Evolutionary conservation across 2,797 vertebrate species (phyloP).

Genomic region (Chiloscyllium punctatum): DNA sequence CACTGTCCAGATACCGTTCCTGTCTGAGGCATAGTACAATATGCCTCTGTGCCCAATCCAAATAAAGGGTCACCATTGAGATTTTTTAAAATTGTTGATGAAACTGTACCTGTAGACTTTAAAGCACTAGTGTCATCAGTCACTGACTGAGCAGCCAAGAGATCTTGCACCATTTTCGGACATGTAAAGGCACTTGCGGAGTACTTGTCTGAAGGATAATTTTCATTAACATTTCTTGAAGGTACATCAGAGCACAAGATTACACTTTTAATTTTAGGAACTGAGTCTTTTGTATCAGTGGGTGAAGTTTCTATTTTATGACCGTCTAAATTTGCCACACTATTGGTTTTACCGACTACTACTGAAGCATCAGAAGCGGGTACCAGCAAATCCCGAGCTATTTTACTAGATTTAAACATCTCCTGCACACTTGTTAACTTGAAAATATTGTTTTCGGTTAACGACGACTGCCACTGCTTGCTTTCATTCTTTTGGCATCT

Average conservation of each 20-base stretch:
- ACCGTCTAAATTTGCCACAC: conserved; percentile 44
- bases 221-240: conserved; percentile 27
- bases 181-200: conserved; percentile 37
- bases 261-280: conserved; percentile 44
- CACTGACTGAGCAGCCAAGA: not conserved
- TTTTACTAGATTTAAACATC: conserved; percentile 60
- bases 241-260: conserved; percentile 38
- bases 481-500: conserved; percentile 79
- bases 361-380: conserved; percentile 55
- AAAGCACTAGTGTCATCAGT: conserved; percentile 22
- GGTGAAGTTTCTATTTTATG: conserved; percentile 41
- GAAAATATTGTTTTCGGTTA: conserved; percentile 69
- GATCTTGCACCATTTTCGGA: not conserved
- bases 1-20: conserved; percentile 43
- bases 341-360: conserved; percentile 53
- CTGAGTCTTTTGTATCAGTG: conserved; percentile 40
- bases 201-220: conserved; percentile 36
- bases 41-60: conserved; percentile 48
- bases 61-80: conserved; percentile 54
- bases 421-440: conserved; percentile 68
- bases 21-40: conserved; percentile 41
- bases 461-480: conserved; percentile 81
- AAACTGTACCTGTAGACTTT: not conserved
- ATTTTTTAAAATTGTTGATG: conserved; percentile 34
- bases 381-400: conserved; percentile 51